Evolutionary conservation across 1,140 invertebrate species (phyloP), one percentile per base, ranked within the genome.

Genomic region (Drosophila littoralis): DNA sequence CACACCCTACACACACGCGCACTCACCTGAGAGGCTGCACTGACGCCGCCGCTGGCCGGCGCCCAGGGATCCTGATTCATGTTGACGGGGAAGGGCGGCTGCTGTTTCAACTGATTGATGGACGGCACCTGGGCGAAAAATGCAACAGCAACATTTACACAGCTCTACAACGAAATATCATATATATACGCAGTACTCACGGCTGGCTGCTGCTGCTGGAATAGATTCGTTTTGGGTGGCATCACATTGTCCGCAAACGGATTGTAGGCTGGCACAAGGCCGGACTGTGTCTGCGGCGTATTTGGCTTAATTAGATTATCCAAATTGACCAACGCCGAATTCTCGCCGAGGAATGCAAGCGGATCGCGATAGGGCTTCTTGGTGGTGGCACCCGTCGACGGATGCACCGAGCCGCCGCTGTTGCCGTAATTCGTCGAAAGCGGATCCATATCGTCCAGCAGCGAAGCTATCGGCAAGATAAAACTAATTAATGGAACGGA

Each of bases 261-360:
- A 92, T 92, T 92, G 45, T 92, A 92, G 60, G 92, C 91, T 38
- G 80, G 80, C 10, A 73, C 65, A 40, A 61, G 79, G 32, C 78
- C 83, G 15, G 79, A 33, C 61, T 81, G 85, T 13, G 78, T 72
- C 58, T 92, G 90, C 10, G 91, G 76, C 63, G 77, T 76, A 33
- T 80, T 86, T 13, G 95, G 94, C 79, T 96, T 97, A 68, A 99
- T 96, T 86, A 99, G 94, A 93, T 98, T 98, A 93, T 99, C 98
- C 85, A 99, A 94, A 94, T 99, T 99, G 45, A 99, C 98, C 67
- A 99, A 94, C 76, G 96, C 95, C 17, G 97, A 98, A 93, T 99
- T 99, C 93, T 98, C 97, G 15, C 98, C 98, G 7, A 99, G 94
- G 93, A 99, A 99, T 79, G 95, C 96, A 79, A 98, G 97, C 7